Evolutionary conservation across 1,140 invertebrate genomes (phyloP), one percentile per base, ranked within the genome.

Genomic region (Diabrotica virgifera): DNA sequence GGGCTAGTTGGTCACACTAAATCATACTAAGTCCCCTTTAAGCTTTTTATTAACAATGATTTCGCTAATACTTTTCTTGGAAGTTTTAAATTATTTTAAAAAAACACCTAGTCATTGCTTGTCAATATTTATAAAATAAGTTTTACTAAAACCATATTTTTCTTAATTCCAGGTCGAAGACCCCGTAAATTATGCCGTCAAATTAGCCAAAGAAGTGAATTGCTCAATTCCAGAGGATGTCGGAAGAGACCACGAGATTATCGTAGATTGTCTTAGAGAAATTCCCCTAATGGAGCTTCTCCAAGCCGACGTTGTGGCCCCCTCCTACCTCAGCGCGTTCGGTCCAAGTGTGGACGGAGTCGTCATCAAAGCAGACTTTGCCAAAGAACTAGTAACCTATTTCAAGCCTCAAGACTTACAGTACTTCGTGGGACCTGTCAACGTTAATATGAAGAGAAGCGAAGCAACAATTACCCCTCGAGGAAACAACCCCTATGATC

Each of bases 271-370:
- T 75, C 81, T 93, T 5, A 82, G 93, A 55, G 87, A 93, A 64
- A 87, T 87, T 7, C 86, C 89, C 1, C 81, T 95, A 7, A 85
- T 90, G 56, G 89, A 92, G 59, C 80, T 97, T 4, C 87, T 95
- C 73, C 81, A 84, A 4, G 86, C 90, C 9, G 90, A 94, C 70
- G 89, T 95, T 62, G 85, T 85, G 62, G 86, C 92, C 2, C 93
- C 93, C 0, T 91, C 91, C 36, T 95, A 94, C 78, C 81, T 93
- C 11, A 90, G 89, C 59, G 89, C 90, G 7, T 94, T 94, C 72
- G 93, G 92, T 0, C 93, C 89, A 12, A 93, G 90, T 64, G 89
- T 94, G 2, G 92, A 96, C 72, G 91, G 91, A 5, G 90, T 94
- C 5, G 91, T 94, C 4, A 91, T 95, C 67, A 90, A 89, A 77